Evolutionary conservation across 2,888 invertebrate genomes (phyloP), one percentile per base, ranked within the genome.

Genomic region (Lucinisca nassula): DNA sequence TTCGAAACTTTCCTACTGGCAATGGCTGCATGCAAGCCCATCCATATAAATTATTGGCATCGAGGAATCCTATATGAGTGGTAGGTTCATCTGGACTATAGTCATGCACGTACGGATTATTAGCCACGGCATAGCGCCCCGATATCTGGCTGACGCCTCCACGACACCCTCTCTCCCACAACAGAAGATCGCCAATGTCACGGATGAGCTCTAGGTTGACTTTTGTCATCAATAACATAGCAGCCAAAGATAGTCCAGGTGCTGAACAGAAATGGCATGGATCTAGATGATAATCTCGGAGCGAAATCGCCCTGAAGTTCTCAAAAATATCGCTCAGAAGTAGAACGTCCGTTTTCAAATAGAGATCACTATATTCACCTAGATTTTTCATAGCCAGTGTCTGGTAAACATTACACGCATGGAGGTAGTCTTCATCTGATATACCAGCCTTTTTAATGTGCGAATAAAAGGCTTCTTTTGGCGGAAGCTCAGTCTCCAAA

Each of bases 1-100:
- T 93, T 51, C 88, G 10, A 85, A 95, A 94, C 17, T 90, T 85
- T n/a, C 85, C 85, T 72, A 78, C 77, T 30, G 95, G 94, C 73
- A 95, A 70, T 4, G 88, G 88, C 82, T 93, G 91, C 74, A 70
- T 73, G 92, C 95, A 92, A 38, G 92, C 92, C 37, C 35, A 76
- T 83, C 92, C 79, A 40, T 86, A 86, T 8, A 86, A 38, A 32
- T 83, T 86, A 21, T 82, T 86, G 0, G 58, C 49, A 72, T 86
- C 86, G 1, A 80, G 30, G 58, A 74, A 79, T 17, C 27, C 37
- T 14, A 86, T 21, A 37, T 82, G 76, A 21, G 86, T 85, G 88
- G 92, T 84, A n/a, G 79, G 67, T 73, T 79, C 55, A 37, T 27
- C 6, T 10, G 87, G 75, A 87, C 93, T 84, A 84, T 90, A 87